Conservation (phyloP, 2,888 invertebrate species). For the Pollenia amentaria region DNA sequence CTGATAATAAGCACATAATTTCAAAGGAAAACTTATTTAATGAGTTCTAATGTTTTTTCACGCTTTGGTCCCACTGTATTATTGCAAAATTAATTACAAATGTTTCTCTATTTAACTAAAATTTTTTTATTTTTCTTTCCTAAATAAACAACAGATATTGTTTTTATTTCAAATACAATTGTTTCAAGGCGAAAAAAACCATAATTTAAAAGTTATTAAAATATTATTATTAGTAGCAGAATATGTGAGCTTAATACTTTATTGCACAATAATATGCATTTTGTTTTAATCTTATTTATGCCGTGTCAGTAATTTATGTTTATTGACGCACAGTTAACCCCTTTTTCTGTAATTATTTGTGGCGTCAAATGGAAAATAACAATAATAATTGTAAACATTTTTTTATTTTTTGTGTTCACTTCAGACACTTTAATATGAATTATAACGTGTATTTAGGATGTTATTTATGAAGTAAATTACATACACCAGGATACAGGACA, state of each 20-base stretch:
- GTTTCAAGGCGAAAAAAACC: not conserved
- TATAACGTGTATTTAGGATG: conserved; percentile 44
- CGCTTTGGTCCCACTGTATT: too few species aligned
- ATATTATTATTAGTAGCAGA: conserved; percentile 16
- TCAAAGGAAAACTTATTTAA: too few species aligned
- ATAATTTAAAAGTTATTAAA: conserved; percentile 45
- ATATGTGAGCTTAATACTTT: not conserved
- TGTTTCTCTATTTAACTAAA: too few species aligned
- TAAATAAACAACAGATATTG: not conserved
- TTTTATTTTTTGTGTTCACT: conserved; percentile 17
- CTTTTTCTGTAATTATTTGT: not conserved
- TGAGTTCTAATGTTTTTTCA: too few species aligned
- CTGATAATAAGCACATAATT: too few species aligned
- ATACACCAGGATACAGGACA: conserved; percentile 10
- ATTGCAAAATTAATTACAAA: too few species aligned
- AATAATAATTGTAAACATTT: conserved; percentile 14
- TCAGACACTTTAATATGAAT: conserved; percentile 30
- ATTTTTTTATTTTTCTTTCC: too few species aligned
- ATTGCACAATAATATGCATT: not conserved
- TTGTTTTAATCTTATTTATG: conserved; percentile 39
- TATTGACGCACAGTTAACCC: conserved; percentile 58
- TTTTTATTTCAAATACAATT: not conserved
- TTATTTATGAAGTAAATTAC: conserved; percentile 54
- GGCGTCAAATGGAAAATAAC: conserved; percentile 35
- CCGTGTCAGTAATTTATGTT: conserved; percentile 63